Evolutionary conservation across 2,888 invertebrate species (phyloP).

Genomic region (Rhingia campestris): DNA sequence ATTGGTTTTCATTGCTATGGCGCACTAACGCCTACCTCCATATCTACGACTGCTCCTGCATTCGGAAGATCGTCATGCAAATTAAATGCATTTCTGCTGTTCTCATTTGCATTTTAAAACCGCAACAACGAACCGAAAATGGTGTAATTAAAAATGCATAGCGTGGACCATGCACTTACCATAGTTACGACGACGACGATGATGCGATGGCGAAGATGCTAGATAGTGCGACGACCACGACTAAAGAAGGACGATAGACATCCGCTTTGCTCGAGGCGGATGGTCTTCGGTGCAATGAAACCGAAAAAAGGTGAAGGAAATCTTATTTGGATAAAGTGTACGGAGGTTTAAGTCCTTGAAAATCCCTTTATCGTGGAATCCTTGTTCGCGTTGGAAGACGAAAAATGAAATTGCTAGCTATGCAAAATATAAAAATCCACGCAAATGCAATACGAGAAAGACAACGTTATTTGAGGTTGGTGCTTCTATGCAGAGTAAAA

Average conservation of each 20-base stretch:
- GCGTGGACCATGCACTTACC: constrained; percentile 64
- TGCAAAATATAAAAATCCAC: constrained; percentile 62
- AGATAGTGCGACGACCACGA: constrained; percentile 59
- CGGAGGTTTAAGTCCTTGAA: constrained; percentile 63
- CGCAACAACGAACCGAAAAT: constrained; percentile 67
- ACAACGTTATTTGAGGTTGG: constrained; percentile 18
- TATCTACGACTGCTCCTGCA: constrained; percentile 6
- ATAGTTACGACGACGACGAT: constrained; percentile 22
- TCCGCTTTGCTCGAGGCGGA: background rate
- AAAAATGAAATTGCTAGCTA: constrained; percentile 46
- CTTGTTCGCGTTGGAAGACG: constrained; percentile 29
- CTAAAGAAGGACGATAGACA: constrained; percentile 39
- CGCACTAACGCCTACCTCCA: constrained; percentile 16
- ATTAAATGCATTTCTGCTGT: constrained; percentile 79
- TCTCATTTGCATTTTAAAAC: constrained; percentile 77
- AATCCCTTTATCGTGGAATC: constrained; percentile 64
- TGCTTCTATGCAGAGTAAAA: background rate
- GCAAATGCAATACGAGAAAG: constrained; percentile 44
- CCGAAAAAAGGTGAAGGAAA: constrained; percentile 58
- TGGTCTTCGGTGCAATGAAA: constrained; percentile 20
- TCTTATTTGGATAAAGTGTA: constrained; percentile 67
- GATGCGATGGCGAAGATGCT: constrained; percentile 37
- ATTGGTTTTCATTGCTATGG: constrained; percentile 62
- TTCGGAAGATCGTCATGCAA: constrained; percentile 76
- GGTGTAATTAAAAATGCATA: constrained; percentile 73